Evolutionary conservation across 2,797 vertebrate species (phyloP), one percentile per base, ranked within the genome.

Genomic region (Xenentodon cancila): DNA sequence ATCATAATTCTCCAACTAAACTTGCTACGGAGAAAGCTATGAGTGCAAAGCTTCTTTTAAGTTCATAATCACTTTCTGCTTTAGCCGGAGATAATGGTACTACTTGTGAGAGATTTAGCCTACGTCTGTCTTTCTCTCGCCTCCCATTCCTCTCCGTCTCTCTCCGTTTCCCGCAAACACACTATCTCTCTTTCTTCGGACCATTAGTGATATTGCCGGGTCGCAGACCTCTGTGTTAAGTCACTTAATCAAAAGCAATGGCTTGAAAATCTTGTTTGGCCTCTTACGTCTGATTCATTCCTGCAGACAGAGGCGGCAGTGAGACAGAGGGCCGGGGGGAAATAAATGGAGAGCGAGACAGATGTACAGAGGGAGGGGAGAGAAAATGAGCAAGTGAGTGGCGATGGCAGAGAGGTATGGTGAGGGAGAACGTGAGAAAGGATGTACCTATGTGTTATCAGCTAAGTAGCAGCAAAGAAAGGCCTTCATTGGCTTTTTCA

Each of bases 221-320:
- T 95, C 92, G 93, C 94, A 94, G 94, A 96, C 90, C 95, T 95
- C 95, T 94, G 94, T 97, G 95, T 93, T 95, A 94, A 93, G 95
- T 96, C 96, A 98, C 97, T 99, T 99, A 97, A 99, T 98, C 97
- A 99, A 98, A 98, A 94, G 95, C 96, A 98, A 98, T 98, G 96
- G 96, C 93, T 96, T 96, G 97, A 98, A 97, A 97, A 99, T 97
- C 96, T 95, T 96, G 96, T 97, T 94, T 95, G 94, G 94, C 91
- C 95, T 93, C 94, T 95, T 96, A 93, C 94, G 94, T 96, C 95
- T 96, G 96, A 97, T 97, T 96, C 93, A 94, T 97, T 97, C 94
- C 95, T 97, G 92, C 92, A 96, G 96, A 97, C 94, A 96, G 94
- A 93, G 94, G 93, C 89, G 85, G 92, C 91, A 87, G 75, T 77